phyloP scores from a whole-genome alignment of 2,797 vertebrate species.

The Coccyzus lansbergi region DNA sequence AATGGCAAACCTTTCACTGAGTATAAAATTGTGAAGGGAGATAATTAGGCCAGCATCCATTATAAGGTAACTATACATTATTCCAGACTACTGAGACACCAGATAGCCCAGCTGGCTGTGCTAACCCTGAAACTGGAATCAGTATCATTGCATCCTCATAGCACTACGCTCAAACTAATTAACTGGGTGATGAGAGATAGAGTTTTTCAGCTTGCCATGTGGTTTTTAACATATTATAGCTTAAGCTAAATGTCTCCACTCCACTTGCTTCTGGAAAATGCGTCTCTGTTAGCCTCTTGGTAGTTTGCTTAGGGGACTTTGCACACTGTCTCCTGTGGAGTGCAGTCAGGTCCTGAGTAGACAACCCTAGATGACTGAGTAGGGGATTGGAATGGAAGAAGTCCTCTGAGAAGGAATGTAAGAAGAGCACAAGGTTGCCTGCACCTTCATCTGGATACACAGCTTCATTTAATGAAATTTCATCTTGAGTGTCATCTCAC shows the following conservation, averaged over 20 bases:
- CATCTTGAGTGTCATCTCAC: not conserved
- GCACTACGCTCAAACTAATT: slow-evolving; percentile 25
- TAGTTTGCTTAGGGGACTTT: not conserved
- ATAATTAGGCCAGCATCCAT: not conserved
- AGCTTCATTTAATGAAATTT: not conserved
- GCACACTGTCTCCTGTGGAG: accelerated
- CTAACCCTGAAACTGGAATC: not conserved
- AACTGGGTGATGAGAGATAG: not conserved
- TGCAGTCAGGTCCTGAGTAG: not conserved
- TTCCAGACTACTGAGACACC: not conserved
- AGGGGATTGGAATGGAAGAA: not conserved
- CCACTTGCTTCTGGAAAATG: not conserved
- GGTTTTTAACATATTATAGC: not conserved
- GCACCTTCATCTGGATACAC: not conserved
- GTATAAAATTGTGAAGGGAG: not conserved
- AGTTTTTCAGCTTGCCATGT: not conserved
- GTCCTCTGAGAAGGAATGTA: not conserved
- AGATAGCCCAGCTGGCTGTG: not conserved
- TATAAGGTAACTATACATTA: not conserved
- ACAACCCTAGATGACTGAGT: not conserved
- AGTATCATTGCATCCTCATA: not conserved
- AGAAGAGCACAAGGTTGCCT: not conserved
- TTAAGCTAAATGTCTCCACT: not conserved
- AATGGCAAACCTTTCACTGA: not conserved
- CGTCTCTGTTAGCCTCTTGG: not conserved